A percentile compares a stretch with the other conserved stretches of the same genome.
Conservation (phyloP, 2,113 vertebrate species). For the Heptranchias perlo region DNA sequence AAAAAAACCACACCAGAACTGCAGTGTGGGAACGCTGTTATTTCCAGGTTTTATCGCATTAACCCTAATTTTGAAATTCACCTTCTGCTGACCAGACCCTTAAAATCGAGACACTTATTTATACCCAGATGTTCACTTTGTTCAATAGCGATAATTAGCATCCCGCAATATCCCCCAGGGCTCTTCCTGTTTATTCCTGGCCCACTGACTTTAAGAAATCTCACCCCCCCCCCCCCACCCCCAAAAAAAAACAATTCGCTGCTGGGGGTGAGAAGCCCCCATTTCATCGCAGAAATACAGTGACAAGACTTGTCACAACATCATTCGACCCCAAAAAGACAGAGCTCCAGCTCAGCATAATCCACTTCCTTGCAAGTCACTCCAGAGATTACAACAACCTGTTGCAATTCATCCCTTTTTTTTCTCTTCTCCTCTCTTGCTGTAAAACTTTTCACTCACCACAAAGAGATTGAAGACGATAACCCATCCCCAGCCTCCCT, state of each 20-base stretch:
- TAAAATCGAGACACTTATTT: no score
- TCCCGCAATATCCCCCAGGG: not conserved
- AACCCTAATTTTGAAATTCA: not conserved
- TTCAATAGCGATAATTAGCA: not conserved
- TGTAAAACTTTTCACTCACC: slow-evolving; percentile 25
- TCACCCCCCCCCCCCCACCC: not conserved
- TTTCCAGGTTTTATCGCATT: not conserved
- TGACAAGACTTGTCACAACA: not conserved
- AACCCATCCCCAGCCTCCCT: slow-evolving; percentile 39
- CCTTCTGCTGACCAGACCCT: not conserved
- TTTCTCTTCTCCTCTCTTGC: not conserved
- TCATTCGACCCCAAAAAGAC: no score
- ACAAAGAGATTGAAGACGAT: slow-evolving; percentile 35
- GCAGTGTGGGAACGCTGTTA: no score
- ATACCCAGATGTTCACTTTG: not conserved
- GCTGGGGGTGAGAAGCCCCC: not conserved
- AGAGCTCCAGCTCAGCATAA: not conserved
- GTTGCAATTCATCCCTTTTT: not conserved
- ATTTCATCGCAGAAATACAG: not conserved
- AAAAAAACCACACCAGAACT: no score
- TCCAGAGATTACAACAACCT: not conserved
- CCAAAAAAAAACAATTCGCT: not conserved
- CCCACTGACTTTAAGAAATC: not conserved
- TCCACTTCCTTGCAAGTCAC: not conserved
- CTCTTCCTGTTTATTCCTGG: not conserved